Base-by-base conservation (phyloP, 2,113 vertebrate species). In the Cyanistes caeruleus region DNA sequence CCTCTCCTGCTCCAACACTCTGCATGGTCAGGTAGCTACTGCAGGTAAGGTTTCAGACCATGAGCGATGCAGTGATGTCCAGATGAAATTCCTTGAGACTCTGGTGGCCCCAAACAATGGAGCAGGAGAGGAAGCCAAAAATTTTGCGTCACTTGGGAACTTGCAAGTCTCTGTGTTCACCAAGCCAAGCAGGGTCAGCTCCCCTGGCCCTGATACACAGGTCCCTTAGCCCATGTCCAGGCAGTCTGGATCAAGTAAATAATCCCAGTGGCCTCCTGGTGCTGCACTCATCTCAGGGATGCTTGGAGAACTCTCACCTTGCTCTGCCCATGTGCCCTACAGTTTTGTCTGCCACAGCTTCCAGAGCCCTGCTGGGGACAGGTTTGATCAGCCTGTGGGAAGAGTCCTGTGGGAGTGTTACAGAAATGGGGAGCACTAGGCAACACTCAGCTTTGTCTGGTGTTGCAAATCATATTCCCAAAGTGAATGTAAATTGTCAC, bases 381-480 rank as follows among this genome's bases (percentile, higher is more conserved):
- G 41, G 15, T 5, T 8, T 28, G 48, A 59, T 37, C 51, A 86
- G 76, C 41, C 59, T 8, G 2, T 37, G 27, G n/a, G 27, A 63
- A 82, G 48, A 67, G 59, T 58, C 1, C 0, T 0, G 1, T 9
- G 7, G 2, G 4, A 52, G 30, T 2, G 5, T 64, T 68, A 37
- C 7, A 81, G 84, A 52, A 84, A 44, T 1, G 11, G 30, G 13
- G 52, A 81, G 17, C 2, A 1, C 56, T 62, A 2, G 4, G 68
- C 56, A 82, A 44, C 3, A 10, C 37, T 60, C 18, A 56, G 43
- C 56, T 87, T 73, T 39, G 24, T n/a, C n/a, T 1, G 3, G 56
- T 91, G 37, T 27, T 35, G 53, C 31, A 78, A 87, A 28, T 82
- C 13, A 2, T 53, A 39, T 43, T 87, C 70, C 44, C 25, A 27